Evolutionary conservation across 2,113 vertebrate species (phyloP), one percentile per base, ranked within the genome.

Genomic region (Ciconia boyciana): DNA sequence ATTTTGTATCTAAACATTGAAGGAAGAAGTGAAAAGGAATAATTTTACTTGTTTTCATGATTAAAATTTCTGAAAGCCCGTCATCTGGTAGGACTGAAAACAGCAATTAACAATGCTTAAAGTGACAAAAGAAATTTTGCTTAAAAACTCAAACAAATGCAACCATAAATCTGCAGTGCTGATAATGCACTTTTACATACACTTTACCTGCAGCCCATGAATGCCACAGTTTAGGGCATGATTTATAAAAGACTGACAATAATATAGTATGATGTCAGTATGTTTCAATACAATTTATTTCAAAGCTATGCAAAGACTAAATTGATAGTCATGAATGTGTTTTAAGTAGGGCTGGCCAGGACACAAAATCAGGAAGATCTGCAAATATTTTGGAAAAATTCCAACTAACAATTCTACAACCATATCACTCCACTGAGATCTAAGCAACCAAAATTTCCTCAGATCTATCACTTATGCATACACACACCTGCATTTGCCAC

Each of bases 1-100:
- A 60, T 91, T 84, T 82, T 84, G 48, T 76, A 87, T 87, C 61
- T 77, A 95, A 84, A 95, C 85, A 86, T 66, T 93, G 75, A 76
- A 44, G 28, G 15, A 90, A 83, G 36, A 83, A 60, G 10, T 68
- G 62, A 88, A 95, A 49, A n/a, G n/a, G 57, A 87, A 60, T 89
- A 41, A 87, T 87, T 94, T 77, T 52, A 32, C 16, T 80, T 46
- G 10, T 57, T 82, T 84, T 89, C 57, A 72, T 79, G 22, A 87
- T 77, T 78, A 83, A 89, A 39, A 58, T 55, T 80, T 81, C 83
- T 85, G 41, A 91, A 29, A 89, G 13, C 44, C 24, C 29, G 57
- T 82, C 44, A 43, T 49, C 64, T n/a, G 7, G 19, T 21, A 54
- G 49, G 18, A 81, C 13, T 16, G 74, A 93, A 68, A 94, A 17